Evolutionary conservation across 2,113 vertebrate genomes (phyloP).

Genomic region (Peucedramus taeniatus): DNA sequence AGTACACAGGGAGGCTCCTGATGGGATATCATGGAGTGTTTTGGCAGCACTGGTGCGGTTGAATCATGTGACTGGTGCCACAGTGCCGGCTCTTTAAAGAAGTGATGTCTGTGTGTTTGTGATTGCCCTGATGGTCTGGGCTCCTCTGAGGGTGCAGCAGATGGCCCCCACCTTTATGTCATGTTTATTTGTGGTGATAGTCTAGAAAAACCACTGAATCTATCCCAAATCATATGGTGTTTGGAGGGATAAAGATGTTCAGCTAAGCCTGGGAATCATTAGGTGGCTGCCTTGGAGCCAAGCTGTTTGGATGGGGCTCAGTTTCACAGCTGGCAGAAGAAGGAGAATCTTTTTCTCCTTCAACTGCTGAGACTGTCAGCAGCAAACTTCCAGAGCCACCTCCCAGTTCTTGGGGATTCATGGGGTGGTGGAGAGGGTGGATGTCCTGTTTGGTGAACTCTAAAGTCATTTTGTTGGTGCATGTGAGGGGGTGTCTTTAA

Average conservation of each 20-base stretch:
- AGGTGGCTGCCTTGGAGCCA: constrained; percentile 35
- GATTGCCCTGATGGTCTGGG: not conserved
- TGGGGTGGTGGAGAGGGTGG: not conserved
- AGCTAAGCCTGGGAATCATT: constrained; percentile 23
- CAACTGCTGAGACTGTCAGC: not conserved
- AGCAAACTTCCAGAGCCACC: not conserved
- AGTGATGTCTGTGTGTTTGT: not conserved
- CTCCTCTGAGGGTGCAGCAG: not conserved
- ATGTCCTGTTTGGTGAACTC: not conserved
- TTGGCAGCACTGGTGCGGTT: not conserved
- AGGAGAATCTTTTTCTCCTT: not conserved
- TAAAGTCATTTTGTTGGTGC: not conserved
- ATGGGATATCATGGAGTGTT: not conserved
- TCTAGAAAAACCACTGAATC: not conserved
- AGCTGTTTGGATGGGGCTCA: not conserved
- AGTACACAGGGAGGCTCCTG: not conserved
- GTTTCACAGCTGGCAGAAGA: constrained; percentile 12
- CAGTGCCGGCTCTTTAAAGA: not conserved
- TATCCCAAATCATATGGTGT: not conserved
- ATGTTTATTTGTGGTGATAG: not conserved
- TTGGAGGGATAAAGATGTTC: constrained; percentile 12
- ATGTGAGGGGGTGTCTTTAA: not conserved
- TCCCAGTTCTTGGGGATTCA: not conserved
- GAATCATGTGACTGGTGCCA: not conserved
- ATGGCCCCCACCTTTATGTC: not conserved